Base-by-base conservation (phyloP, 2,888 invertebrate species). In the Omphaloscelis lunosa region DNA sequence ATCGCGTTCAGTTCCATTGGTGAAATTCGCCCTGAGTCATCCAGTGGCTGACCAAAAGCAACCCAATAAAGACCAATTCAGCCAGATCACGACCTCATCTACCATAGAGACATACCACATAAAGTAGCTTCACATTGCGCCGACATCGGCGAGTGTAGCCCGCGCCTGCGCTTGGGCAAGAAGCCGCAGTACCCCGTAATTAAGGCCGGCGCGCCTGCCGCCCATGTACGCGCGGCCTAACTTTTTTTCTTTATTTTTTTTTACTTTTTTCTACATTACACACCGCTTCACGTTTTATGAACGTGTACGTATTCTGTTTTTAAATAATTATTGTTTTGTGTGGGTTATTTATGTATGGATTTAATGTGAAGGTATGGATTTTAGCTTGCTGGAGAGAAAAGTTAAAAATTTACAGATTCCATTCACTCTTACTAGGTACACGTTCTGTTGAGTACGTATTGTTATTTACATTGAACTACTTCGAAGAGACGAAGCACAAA, bases 131-230 rank as follows among this genome's bases (percentile, higher is more conserved):
- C 58, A 56, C 45, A 62, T 65, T 69, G 48, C 76, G 17, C 23
- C 69, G 45, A 45, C 82, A 51, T 85, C 62, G 39, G 65, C 85
- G 23, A 81, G 85, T 85, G 85, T 85, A 85, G 83, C 85, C 45
- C 82, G 82, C 85, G 63, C 65, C 56, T 85, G 85, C 74, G 70
- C 83, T 27, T 72, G 77, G 83, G 88, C 85, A 88, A 88, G 88
- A 81, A 88, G 89, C 89, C 59, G 73, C 61, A 86, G 89, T 92
- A 93, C 93, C 94, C 95, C 91, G 88, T 93, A 95, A 95, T 95
- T 95, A 95, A 89, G 90, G 93, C 92, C 92, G 92, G 94, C 91
- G 92, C 90, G 89, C 90, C 89, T 91, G 89, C 93, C 95, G 95
- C 95, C 95, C 94, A 93, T 92, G 85, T 76, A 89, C 89, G 90